Conservation (phyloP, 2,797 vertebrate species). For the Darevskia mixta region DNA sequence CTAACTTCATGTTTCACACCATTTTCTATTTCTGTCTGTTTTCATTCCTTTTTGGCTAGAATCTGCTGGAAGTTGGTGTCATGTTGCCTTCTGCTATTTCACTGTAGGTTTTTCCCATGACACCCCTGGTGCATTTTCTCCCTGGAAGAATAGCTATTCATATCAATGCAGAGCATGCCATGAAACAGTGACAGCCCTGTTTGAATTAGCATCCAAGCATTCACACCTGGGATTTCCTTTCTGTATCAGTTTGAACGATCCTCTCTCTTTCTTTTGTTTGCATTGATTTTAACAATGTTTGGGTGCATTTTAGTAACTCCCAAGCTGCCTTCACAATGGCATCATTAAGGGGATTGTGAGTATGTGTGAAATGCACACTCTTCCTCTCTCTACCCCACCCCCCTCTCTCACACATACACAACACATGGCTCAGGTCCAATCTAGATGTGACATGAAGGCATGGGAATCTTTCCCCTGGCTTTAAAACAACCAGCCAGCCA, state of each 20-base stretch:
- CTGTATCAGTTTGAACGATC: not conserved
- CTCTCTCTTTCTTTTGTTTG: not conserved
- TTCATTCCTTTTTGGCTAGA: not conserved
- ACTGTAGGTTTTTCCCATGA: slow-evolving; percentile 1
- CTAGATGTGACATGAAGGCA: not conserved
- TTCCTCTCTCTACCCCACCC: too few species aligned
- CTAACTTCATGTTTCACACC: not conserved
- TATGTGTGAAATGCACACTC: not conserved
- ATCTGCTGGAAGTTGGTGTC: not conserved
- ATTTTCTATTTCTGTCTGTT: slow-evolving; percentile 7
- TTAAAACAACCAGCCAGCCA: not conserved
- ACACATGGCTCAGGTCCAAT: not conserved
- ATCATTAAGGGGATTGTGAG: not conserved
- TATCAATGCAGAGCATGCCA: not conserved
- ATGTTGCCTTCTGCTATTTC: not conserved
- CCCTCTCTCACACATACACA: too few species aligned
- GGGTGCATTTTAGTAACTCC: not conserved
- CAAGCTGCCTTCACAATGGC: not conserved
- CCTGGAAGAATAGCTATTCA: not conserved
- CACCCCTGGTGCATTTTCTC: not conserved
- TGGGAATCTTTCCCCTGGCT: not conserved
- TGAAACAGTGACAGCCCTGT: not conserved
- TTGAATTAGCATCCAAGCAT: not conserved
- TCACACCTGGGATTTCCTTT: not conserved
- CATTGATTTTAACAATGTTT: not conserved